A percentile compares a stretch with the other conserved stretches of the same genome.
Evolutionary conservation across 2,113 vertebrate species (phyloP).

Genomic region (Epinephelus moara): DNA sequence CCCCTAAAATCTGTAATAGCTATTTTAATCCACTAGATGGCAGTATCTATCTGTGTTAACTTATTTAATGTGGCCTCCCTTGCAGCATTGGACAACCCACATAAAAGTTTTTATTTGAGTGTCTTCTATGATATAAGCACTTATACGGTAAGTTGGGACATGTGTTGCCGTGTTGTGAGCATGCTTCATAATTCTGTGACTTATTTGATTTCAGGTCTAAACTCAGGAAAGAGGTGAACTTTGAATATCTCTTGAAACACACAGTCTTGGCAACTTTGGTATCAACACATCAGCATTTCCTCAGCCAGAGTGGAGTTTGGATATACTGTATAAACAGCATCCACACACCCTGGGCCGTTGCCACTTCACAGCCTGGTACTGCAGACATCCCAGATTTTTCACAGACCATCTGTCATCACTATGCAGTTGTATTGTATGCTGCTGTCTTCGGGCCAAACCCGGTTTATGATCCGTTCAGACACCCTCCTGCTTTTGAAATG

Average conservation of each 20-base stretch:
- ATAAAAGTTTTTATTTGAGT: neutral
- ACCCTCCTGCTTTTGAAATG: slow-evolving; percentile 63
- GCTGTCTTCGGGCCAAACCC: slow-evolving; percentile 56
- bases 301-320: neutral
- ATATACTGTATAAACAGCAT: slow-evolving; percentile 6
- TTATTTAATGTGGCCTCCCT: neutral
- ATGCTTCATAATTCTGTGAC: neutral
- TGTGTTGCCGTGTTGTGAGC: neutral
- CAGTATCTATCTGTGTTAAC: neutral
- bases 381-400: slow-evolving; percentile 55
- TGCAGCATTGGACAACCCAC: neutral
- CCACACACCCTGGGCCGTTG: slow-evolving; percentile 24
- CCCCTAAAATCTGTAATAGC: neutral
- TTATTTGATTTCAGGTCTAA: neutral
- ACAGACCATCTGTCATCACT: slow-evolving; percentile 71
- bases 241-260: neutral
- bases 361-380: slow-evolving; percentile 59
- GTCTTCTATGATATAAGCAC: neutral
- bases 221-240: neutral
- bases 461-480: slow-evolving; percentile 62
- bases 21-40: slow-evolving; percentile 31
- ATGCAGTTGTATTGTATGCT: slow-evolving; percentile 32
- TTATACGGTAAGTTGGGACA: neutral
- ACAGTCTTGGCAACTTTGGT: neutral
- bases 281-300: slow-evolving; percentile 13